These are phyloP conservation scores for Microplitis demolitor DNA, from an alignment of 1,140 invertebrate species.

Conservation along the genomic window DNA sequence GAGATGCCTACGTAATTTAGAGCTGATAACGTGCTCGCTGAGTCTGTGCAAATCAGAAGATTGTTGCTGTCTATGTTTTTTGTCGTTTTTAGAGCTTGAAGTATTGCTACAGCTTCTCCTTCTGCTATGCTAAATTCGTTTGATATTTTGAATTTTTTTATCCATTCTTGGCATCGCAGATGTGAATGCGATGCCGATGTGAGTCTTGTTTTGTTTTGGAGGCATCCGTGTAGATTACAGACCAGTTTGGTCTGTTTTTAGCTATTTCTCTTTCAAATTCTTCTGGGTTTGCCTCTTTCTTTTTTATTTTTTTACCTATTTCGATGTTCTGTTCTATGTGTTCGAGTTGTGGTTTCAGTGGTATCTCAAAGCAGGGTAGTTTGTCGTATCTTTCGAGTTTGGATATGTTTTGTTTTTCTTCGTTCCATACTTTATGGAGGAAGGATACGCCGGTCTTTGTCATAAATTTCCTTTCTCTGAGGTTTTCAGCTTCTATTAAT, in stretches of 20 bases:
- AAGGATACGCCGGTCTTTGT: not conserved
- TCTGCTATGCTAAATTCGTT: not conserved
- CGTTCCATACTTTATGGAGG: constrained; percentile 5
- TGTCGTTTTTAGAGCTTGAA: not conserved
- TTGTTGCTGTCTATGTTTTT: not conserved
- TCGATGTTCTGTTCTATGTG: not conserved
- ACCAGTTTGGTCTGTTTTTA: not conserved
- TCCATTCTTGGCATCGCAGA: not conserved
- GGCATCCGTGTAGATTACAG: not conserved
- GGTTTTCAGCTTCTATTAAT: constrained; percentile 3
- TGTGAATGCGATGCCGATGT: not conserved
- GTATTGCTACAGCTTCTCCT: constrained; percentile 3
- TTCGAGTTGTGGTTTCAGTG: constrained; percentile 18
- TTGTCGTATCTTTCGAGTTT: not conserved
- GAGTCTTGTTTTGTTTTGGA: not conserved
- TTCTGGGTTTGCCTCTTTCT: not conserved
- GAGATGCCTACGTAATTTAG: not conserved
- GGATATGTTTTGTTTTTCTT: not conserved
- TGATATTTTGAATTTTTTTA: not conserved
- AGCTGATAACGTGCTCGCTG: not conserved
- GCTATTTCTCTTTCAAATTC: not conserved
- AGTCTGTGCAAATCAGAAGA: not conserved
- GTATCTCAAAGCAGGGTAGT: constrained; percentile 9
- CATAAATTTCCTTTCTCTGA: constrained; percentile 4
- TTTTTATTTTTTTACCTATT: constrained; percentile 11